Evolutionary conservation across 2,113 vertebrate genomes (phyloP), one percentile per base, ranked within the genome.

Genomic region (Gallinago media): DNA sequence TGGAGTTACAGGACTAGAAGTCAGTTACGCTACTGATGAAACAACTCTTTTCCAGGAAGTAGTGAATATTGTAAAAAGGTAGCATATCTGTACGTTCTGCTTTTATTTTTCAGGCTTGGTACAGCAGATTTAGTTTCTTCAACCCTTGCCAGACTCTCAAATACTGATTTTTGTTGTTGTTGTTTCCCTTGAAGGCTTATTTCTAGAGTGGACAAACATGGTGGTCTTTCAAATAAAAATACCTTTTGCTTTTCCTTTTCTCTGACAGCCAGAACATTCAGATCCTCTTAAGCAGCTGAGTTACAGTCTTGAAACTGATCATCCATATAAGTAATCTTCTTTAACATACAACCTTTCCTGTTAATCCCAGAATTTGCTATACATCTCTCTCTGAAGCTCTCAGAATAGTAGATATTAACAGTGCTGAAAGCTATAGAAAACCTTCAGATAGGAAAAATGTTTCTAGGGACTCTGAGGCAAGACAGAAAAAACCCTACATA

Each of bases 41-140:
- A 99, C 98, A 97, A 95, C 97, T 97, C 99, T 99, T 97, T 99
- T 99, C 97, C 98, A 99, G 89, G 99, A 99, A 98, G 96, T 99
- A 92, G 94, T 98, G 93, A 88, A 96, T 91, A 96, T 99, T 96
- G 98, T 99, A 95, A 99, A 99, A 95, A 99, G 98, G 99, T 99
- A 98, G 95, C 97, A 78, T 96, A 97, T 97, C 94, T 97, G 38
- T 96, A 88, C 97, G 96, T 97, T 97, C 91, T 96, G 54, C 85
- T 95, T 97, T 94, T 97, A 97, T 95, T 97, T 97, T 96, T 92
- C 96, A 96, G 94, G 92, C 89, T 94, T 91, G 85, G 79, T 94
- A 96, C 88, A 91, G 87, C 91, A 94, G 91, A 94, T 90, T 86
- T 96, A 97, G 78, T 93, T 94, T 52, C 92, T 96, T 96, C 92